A percentile compares a stretch with the other conserved stretches of the same genome.
phyloP scores from a whole-genome alignment of 2,888 invertebrate genomes.

The Lomographa bimaculata region DNA sequence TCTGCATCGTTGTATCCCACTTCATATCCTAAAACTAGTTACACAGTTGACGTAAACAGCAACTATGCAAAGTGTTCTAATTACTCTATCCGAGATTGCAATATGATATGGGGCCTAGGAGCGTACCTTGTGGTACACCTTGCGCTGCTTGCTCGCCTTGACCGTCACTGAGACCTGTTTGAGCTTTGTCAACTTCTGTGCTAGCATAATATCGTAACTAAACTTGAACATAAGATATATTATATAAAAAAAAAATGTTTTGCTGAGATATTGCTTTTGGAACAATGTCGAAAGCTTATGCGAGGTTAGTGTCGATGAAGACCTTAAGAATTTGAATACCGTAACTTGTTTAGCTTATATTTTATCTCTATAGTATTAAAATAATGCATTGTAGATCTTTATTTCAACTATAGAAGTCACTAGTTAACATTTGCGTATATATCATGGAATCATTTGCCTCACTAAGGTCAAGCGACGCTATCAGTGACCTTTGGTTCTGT shows the following conservation, averaged over 20 bases:
- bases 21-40: constrained; percentile 14
- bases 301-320: no score
- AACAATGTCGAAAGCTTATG: no score
- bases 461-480: constrained; percentile 32
- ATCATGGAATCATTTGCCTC: constrained; percentile 28
- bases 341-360: no score
- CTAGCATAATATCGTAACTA: constrained; percentile 1
- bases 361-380: no score
- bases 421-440: neutral
- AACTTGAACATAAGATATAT: no score
- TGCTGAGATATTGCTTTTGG: no score
- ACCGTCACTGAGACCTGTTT: constrained; percentile 52
- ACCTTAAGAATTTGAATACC: no score
- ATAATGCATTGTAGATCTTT: no score
- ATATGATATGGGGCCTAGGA: constrained; percentile 40
- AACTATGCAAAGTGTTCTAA: constrained; percentile 22
- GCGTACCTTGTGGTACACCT: constrained; percentile 38
- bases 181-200: constrained; percentile 7
- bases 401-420: no score
- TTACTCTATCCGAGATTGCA: constrained; percentile 37
- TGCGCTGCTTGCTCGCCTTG: constrained; percentile 52
- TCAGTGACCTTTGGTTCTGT: constrained; percentile 38
- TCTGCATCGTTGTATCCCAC: no score
- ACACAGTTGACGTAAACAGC: constrained; percentile 11
- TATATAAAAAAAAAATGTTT: no score